Evolutionary conservation across 2,113 vertebrate species (phyloP), one percentile per base, ranked within the genome.

Genomic region (Shinisaurus crocodilurus): DNA sequence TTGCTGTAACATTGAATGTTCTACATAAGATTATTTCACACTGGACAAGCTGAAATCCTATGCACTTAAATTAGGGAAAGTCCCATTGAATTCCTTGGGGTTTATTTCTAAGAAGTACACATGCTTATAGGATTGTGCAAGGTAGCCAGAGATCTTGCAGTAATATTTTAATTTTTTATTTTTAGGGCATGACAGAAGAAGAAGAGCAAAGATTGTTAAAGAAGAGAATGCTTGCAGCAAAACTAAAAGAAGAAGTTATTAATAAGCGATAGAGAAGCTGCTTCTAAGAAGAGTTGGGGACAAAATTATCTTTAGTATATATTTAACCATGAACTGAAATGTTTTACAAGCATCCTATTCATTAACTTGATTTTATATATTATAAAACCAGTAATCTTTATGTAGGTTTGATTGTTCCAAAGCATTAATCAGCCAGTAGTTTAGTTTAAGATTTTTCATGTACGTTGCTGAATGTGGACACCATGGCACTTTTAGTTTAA

Each of bases 171-270:
- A 48, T 15, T 54, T 69, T 93, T 48, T 91, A 43, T 23, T 94
- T 95, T 9, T 85, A 97, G 97, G 96, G 96, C 60, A 97, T 98
- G 92, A 98, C 98, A 75, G 98, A 98, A 25, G 99, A 99, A 91
- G 98, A 99, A 95, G 98, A 97, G 93, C 99, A 99, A 94, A 98
- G 96, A 83, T 94, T 99, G 37, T 97, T 99, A 16, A 99, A 99
- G 96, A 98, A 99, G 93, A 99, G 98, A 95, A 97, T 99, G 92
- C 97, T 99, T 82, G 99, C 99, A 27, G 98, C 99, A 93, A 99
- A 99, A 92, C 98, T 99, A 60, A 99, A 99, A 96, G 98, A 99
- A 95, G 99, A 99, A 97, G 99, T 99, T 16, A 99, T 99, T 93
- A 98, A 98, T 92, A 99, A 99, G 95, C 99, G 96, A 96, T 95